phyloP scores from a whole-genome alignment of 1,140 invertebrate genomes.

The Tyrophagus putrescentiae region DNA sequence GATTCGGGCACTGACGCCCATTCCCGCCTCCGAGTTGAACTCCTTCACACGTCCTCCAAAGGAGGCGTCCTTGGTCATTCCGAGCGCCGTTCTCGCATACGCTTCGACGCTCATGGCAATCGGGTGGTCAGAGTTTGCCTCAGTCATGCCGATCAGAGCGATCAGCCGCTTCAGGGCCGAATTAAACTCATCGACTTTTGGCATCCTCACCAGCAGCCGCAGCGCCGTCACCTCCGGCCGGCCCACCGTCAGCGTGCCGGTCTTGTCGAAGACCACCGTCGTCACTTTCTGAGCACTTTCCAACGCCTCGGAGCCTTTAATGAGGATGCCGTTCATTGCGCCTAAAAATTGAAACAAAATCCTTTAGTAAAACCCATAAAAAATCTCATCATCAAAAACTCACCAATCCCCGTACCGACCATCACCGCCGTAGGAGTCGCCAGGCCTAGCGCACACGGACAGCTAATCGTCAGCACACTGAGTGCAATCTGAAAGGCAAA shows the following conservation, averaged over 20 bases:
- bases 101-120: slow-evolving; percentile 82
- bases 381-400: not conserved
- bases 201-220: slow-evolving; percentile 52
- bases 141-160: slow-evolving; percentile 68
- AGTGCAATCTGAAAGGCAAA: slow-evolving; percentile 89
- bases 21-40: slow-evolving; percentile 76
- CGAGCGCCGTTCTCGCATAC: slow-evolving; percentile 56
- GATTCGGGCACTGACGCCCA: slow-evolving; percentile 59
- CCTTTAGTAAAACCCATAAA: not conserved
- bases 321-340: slow-evolving; percentile 82
- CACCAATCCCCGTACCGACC: slow-evolving; percentile 80
- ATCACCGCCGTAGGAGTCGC: slow-evolving; percentile 97
- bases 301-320: slow-evolving; percentile 90
- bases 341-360: slow-evolving; percentile 36
- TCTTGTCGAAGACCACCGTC: slow-evolving; percentile 93
- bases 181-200: not conserved
- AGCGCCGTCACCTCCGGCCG: slow-evolving; percentile 63
- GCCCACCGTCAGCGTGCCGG: slow-evolving; percentile 90
- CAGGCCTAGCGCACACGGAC: slow-evolving; percentile 88
- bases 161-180: slow-evolving; percentile 40
- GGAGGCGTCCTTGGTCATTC: not conserved
- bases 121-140: slow-evolving; percentile 89
- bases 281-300: slow-evolving; percentile 93
- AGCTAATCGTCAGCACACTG: slow-evolving; percentile 91
- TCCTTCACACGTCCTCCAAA: slow-evolving; percentile 47